Evolutionary conservation across 2,113 vertebrate species (phyloP).

Genomic region (Charina bottae): DNA sequence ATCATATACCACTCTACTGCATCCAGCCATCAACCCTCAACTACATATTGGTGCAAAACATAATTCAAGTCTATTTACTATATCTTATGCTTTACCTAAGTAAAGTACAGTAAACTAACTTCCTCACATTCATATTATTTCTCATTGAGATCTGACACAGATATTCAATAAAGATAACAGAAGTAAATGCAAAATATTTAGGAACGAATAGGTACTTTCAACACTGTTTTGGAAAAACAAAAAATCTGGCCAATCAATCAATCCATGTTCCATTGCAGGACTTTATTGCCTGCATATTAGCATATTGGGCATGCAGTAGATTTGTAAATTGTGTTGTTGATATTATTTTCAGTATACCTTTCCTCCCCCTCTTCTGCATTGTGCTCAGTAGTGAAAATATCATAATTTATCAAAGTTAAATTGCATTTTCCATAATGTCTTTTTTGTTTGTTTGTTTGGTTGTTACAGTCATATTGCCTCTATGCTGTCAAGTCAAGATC

Average conservation of each 20-base stretch:
- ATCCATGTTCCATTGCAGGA: not conserved
- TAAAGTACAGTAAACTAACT: not conserved
- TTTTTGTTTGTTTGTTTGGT: not conserved
- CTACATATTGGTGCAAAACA: not conserved
- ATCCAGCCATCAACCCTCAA: not conserved
- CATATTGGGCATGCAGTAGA: not conserved
- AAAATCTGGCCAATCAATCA: not conserved
- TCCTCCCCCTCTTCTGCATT: not conserved
- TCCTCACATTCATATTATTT: not conserved
- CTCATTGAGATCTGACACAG: not conserved
- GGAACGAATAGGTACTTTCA: not conserved
- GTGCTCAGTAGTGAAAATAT: not conserved
- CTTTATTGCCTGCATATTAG: not conserved
- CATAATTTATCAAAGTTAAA: not conserved
- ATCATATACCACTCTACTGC: not conserved
- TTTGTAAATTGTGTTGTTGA: not conserved
- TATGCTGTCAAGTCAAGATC: slow-evolving; percentile 98
- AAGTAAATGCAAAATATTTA: not conserved
- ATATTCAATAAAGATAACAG: not conserved
- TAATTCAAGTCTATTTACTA: not conserved
- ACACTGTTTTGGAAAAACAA: not conserved
- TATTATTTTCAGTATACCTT: not conserved
- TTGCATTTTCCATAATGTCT: not conserved
- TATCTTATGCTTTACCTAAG: not conserved
- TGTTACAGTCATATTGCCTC: slow-evolving; percentile 96